These are phyloP conservation scores for Chionis minor DNA, from an alignment of 2,113 vertebrate species.

Conservation along the genomic window DNA sequence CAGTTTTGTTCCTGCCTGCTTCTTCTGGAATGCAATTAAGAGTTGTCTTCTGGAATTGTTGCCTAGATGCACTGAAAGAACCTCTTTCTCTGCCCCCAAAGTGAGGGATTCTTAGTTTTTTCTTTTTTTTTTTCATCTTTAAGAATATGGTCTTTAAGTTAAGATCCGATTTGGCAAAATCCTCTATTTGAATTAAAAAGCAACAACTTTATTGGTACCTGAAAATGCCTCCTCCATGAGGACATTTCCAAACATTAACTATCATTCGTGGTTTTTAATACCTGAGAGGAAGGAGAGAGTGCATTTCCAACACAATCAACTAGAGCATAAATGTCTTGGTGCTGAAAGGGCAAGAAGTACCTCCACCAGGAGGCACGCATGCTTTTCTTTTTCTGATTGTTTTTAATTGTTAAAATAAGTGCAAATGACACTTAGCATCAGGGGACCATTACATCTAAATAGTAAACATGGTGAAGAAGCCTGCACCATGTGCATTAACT, in stretches of 20 bases:
- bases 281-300: neutral
- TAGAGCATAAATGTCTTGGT: neutral
- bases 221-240: neutral
- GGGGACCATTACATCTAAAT: neutral
- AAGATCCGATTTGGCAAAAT: neutral
- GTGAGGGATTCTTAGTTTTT: neutral
- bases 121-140: neutral
- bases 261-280: neutral
- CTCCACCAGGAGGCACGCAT: neutral
- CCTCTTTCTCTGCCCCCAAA: neutral
- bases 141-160: neutral
- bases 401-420: neutral
- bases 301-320: neutral
- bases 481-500: neutral
- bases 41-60: constrained; percentile 26
- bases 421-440: neutral
- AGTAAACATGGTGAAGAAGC: neutral
- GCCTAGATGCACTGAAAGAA: neutral
- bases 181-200: neutral
- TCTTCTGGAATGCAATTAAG: constrained; percentile 38
- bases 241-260: neutral
- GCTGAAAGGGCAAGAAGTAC: neutral
- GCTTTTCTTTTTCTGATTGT: neutral
- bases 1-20: neutral
- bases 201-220: neutral